These are phyloP conservation scores for Pogoniulus pusillus DNA, from an alignment of 2,797 vertebrate genomes.

Conservation along the genomic window DNA sequence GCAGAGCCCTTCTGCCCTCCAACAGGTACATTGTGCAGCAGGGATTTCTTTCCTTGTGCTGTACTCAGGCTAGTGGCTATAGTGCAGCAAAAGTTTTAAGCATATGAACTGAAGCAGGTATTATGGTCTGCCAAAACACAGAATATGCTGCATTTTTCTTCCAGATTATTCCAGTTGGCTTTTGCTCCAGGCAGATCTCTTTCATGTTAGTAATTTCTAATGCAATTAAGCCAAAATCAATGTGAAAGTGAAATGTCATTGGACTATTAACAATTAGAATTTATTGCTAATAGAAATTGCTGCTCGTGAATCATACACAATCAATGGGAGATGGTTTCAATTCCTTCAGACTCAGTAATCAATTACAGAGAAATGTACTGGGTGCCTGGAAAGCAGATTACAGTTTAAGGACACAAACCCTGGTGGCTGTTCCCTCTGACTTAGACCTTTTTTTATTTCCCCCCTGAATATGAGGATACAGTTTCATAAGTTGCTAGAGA, in stretches of 20 bases:
- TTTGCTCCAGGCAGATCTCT: not conserved
- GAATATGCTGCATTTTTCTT: not conserved
- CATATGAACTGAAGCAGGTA: not conserved
- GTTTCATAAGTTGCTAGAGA: not conserved
- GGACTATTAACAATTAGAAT: conserved; percentile 15
- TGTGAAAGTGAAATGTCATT: conserved; percentile 33
- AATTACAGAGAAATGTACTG: not conserved
- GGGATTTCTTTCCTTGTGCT: not conserved
- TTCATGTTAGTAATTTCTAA: conserved; percentile 8
- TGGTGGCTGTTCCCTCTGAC: not conserved
- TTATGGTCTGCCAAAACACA: not conserved
- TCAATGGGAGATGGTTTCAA: conserved; percentile 5
- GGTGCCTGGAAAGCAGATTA: not conserved
- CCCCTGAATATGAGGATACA: not conserved
- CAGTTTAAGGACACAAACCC: not conserved
- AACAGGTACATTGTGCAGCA: not conserved
- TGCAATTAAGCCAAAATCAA: conserved; percentile 39
- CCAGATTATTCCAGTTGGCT: not conserved
- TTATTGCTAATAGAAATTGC: conserved; percentile 17
- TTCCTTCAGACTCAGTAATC: not conserved
- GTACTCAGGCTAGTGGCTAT: not conserved
- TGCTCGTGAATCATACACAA: not conserved
- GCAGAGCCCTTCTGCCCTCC: too few species aligned
- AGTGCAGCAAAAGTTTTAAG: not conserved
- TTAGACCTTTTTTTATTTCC: not conserved